A percentile compares a stretch with the other conserved stretches of the same genome.
phyloP scores from a whole-genome alignment of 2,888 invertebrate species.

The Trissolcus brochymenae region DNA sequence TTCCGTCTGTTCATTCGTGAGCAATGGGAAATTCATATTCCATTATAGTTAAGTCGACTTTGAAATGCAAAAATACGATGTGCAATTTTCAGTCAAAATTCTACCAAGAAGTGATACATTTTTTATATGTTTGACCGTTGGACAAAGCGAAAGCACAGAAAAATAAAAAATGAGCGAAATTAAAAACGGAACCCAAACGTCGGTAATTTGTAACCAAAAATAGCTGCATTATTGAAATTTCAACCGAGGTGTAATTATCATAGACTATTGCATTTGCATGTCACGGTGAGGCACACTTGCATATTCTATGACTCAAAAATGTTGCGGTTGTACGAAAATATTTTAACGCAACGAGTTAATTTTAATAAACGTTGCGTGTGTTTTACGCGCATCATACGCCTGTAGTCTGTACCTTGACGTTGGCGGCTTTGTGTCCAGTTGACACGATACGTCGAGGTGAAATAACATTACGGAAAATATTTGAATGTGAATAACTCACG shows the following conservation, averaged over 20 bases:
- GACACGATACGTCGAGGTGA: constrained; percentile 61
- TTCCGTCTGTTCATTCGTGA: too few relatives aligned
- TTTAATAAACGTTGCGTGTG: constrained; percentile 55
- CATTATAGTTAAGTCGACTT: not conserved
- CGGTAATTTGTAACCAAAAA: constrained; percentile 16
- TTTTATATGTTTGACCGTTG: too few relatives aligned
- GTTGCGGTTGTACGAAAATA: constrained; percentile 10
- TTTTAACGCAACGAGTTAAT: constrained; percentile 53
- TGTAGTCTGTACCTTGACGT: constrained; percentile 40
- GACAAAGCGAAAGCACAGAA: not conserved
- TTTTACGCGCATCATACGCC: constrained; percentile 33
- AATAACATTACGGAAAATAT: constrained; percentile 70
- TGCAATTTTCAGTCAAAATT: too few relatives aligned
- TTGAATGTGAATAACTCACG: constrained; percentile 71
- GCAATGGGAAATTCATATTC: too few relatives aligned
- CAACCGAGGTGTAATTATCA: constrained; percentile 26
- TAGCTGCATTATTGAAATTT: constrained; percentile 18
- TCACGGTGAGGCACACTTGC: constrained; percentile 12
- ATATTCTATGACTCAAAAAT: constrained; percentile 10
- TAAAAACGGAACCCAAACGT: constrained; percentile 10
- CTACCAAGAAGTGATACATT: too few relatives aligned
- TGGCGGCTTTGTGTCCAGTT: constrained; percentile 61
- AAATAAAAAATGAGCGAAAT: constrained; percentile 1
- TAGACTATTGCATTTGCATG: constrained; percentile 27
- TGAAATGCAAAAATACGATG: not conserved